These are phyloP conservation scores for Hetaerina titia DNA, from an alignment of 2,888 invertebrate genomes.

Conservation along the genomic window DNA sequence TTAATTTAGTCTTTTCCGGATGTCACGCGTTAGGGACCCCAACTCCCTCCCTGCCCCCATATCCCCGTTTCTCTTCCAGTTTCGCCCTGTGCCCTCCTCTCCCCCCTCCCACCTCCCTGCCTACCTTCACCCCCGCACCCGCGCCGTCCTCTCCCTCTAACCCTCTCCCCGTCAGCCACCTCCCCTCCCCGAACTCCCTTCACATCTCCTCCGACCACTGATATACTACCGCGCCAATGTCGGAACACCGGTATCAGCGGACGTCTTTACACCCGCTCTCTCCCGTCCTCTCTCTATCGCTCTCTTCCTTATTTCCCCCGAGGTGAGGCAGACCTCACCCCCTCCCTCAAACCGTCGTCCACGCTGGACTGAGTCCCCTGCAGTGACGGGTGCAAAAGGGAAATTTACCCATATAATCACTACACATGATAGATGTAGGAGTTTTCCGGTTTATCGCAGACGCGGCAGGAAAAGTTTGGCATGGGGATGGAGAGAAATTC, in stretches of 20 bases:
- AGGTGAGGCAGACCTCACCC: not conserved
- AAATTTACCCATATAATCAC: not conserved
- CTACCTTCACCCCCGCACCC: not conserved
- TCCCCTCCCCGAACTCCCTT: not conserved
- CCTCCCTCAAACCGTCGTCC: not conserved
- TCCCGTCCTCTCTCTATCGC: too few species aligned
- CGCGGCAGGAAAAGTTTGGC: too few species aligned
- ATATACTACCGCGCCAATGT: too few species aligned
- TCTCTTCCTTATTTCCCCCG: too few species aligned
- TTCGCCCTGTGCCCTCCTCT: not conserved
- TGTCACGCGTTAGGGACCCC: constrained; percentile 58
- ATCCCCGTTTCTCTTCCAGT: too few species aligned
- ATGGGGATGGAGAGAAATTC: not conserved
- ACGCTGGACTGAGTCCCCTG: not conserved
- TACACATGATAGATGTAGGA: not conserved
- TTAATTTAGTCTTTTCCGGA: constrained; percentile 66
- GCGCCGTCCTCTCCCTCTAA: not conserved
- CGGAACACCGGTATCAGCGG: not conserved
- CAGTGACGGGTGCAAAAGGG: not conserved
- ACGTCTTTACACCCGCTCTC: not conserved
- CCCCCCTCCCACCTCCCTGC: not conserved
- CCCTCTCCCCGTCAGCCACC: not conserved
- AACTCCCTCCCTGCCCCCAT: not conserved
- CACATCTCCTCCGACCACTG: not conserved
- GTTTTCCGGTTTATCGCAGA: not conserved